Evolutionary conservation across 1,140 invertebrate genomes (phyloP).

Genomic region (Aphelenchoides avenae): DNA sequence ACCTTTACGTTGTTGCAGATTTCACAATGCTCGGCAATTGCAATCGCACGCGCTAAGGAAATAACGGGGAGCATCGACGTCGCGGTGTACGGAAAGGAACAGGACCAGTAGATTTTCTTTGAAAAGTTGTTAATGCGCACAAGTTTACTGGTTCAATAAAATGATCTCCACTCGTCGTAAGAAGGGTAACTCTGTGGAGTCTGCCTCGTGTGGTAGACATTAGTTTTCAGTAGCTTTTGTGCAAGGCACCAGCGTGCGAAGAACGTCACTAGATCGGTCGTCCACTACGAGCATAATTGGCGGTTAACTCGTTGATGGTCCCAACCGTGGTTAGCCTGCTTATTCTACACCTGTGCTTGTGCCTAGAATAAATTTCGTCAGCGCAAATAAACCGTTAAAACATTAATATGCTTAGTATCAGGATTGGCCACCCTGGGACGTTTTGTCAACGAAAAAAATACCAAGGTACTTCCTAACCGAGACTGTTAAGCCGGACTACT

Average conservation of each 20-base stretch:
- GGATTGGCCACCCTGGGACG: no score
- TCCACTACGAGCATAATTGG: no score
- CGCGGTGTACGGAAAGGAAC: conserved; percentile 1
- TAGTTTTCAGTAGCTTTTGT: background rate
- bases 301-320: no score
- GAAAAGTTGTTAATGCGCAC: background rate
- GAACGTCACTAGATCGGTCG: no score
- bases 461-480: no score
- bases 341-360: no score
- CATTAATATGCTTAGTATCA: no score
- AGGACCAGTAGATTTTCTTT: conserved; percentile 1
- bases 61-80: conserved; percentile 8
- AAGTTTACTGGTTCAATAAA: conserved; percentile 4
- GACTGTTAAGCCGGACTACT: no score
- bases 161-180: background rate
- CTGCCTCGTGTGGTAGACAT: background rate
- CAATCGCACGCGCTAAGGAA: conserved; percentile 23
- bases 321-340: no score
- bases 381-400: no score
- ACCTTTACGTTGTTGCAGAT: conserved; percentile 28
- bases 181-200: background rate
- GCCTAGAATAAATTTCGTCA: no score
- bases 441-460: no score
- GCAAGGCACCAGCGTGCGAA: background rate
- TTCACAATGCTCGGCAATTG: conserved; percentile 19